Evolutionary conservation across 2,113 vertebrate species (phyloP).

Genomic region (Hucho hucho): DNA sequence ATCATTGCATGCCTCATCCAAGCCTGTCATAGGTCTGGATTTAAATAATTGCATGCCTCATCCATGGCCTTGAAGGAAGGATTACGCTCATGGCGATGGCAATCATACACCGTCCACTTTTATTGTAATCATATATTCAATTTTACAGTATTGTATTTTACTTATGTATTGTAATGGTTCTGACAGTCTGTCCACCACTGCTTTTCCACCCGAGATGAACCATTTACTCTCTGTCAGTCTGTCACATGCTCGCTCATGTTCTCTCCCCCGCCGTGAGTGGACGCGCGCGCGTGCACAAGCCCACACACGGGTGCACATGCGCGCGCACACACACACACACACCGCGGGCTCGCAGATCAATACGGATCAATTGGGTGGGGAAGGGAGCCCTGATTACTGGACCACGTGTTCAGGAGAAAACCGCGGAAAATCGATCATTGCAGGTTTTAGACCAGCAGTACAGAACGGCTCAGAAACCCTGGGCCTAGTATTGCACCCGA

Average conservation of each 20-base stretch:
- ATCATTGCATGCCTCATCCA: no score
- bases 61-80: no score
- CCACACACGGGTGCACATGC: background rate
- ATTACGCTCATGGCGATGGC: no score
- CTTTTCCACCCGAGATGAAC: constrained; percentile 63
- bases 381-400: constrained; percentile 84
- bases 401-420: constrained; percentile 82
- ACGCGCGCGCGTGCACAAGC: background rate
- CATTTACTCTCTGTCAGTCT: constrained; percentile 65
- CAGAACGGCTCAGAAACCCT: constrained; percentile 59
- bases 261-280: constrained; percentile 19
- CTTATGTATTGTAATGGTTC: constrained; percentile 8
- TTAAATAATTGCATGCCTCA: no score
- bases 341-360: constrained; percentile 71
- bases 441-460: constrained; percentile 82
- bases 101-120: no score
- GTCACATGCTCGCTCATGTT: constrained; percentile 64
- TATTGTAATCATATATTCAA: no score
- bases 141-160: no score
- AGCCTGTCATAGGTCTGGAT: no score
- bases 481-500: no score
- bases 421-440: constrained; percentile 83
- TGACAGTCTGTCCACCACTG: constrained; percentile 42
- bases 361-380: constrained; percentile 78
- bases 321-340: constrained; percentile 39